A percentile compares a stretch with the other conserved stretches of the same genome.
Conservation (phyloP, 2,113 vertebrate species). For the Calidris pygmaea region DNA sequence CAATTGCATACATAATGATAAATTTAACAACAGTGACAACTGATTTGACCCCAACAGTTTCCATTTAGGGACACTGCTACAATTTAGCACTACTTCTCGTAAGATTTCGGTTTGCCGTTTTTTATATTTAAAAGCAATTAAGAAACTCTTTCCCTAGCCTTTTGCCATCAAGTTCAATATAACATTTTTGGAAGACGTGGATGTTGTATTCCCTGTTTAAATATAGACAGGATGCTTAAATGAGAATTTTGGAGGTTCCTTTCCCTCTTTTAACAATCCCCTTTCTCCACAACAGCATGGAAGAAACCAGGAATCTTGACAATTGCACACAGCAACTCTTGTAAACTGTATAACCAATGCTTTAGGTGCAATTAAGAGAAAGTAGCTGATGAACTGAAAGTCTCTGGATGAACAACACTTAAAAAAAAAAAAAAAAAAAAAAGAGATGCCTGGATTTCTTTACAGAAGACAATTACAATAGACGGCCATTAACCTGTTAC, state of each 20-base stretch:
- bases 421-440: neutral
- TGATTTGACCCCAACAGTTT: constrained; percentile 1
- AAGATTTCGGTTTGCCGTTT: neutral
- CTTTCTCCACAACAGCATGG: neutral
- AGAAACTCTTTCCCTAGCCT: neutral
- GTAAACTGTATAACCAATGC: neutral
- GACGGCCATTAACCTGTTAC: constrained; percentile 13
- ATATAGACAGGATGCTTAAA: neutral
- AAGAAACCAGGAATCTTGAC: neutral
- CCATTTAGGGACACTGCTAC: neutral
- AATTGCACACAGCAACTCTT: neutral
- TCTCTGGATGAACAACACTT: neutral
- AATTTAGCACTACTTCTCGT: neutral
- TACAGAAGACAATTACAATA: constrained; percentile 20
- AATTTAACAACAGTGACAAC: constrained; percentile 30
- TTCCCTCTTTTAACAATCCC: neutral
- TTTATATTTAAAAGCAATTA: neutral
- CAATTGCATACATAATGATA: neutral
- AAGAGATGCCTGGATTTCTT: neutral
- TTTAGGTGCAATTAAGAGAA: neutral
- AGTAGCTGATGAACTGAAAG: neutral
- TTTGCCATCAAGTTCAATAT: neutral
- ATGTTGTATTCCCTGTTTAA: neutral
- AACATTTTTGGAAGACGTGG: too few species aligned
- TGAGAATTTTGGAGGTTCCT: neutral